phyloP scores from a whole-genome alignment of 2,888 invertebrate species.

The Cyaniris semiargus region DNA sequence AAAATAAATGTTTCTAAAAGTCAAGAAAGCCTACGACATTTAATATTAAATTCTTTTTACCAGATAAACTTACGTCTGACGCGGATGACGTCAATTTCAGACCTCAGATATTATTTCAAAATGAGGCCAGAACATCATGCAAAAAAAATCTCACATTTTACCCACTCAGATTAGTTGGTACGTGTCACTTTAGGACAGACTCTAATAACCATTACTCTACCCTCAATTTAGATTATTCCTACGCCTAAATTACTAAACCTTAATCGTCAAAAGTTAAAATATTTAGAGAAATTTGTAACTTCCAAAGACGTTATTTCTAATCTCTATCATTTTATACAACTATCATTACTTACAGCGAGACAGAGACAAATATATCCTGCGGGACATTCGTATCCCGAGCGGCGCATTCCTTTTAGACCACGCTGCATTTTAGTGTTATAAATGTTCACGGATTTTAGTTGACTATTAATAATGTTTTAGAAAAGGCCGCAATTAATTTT shows the following conservation, averaged over 20 bases:
- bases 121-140: too few species aligned
- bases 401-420: background rate
- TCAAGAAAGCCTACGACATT: too few species aligned
- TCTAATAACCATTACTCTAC: too few species aligned
- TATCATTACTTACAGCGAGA: background rate
- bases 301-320: background rate
- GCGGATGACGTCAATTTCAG: too few species aligned
- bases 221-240: background rate
- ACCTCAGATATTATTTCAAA: too few species aligned
- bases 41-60: too few species aligned
- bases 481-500: background rate
- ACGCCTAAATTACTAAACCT: background rate
- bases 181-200: too few species aligned
- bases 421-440: constrained; percentile 3
- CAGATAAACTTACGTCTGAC: too few species aligned
- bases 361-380: background rate
- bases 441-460: constrained; percentile 8
- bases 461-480: constrained; percentile 5
- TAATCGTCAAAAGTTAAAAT: background rate
- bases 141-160: too few species aligned
- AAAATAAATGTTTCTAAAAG: background rate
- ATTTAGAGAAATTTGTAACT: background rate
- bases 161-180: too few species aligned
- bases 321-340: background rate
- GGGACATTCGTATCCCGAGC: constrained; percentile 14